phyloP scores from a whole-genome alignment of 2,113 vertebrate genomes.

The Psittacara wagleri region DNA sequence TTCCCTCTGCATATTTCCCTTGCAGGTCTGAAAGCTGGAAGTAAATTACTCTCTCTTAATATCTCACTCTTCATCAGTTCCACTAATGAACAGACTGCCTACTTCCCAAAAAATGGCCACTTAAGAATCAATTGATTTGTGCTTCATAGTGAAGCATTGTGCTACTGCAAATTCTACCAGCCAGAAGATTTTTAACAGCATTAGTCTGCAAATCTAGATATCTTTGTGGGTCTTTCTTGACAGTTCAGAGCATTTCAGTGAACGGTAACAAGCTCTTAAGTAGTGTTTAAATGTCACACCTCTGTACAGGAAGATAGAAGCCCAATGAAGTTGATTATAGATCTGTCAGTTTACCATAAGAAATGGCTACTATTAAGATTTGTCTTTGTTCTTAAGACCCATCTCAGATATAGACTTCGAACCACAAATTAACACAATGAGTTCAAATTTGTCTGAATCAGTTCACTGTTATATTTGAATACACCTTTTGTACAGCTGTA shows the following conservation, averaged over 20 bases:
- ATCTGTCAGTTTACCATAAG: background rate
- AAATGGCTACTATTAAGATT: background rate
- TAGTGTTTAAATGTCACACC: background rate
- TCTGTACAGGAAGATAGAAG: background rate
- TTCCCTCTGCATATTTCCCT: background rate
- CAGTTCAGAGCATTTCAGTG: background rate
- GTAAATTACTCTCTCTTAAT: background rate
- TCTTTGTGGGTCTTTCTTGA: background rate
- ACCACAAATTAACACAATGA: background rate
- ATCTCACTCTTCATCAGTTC: constrained; percentile 6
- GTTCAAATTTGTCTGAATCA: background rate
- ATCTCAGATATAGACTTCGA: background rate
- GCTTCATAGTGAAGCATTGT: background rate
- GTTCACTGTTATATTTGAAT: background rate
- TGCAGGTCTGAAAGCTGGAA: background rate
- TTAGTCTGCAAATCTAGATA: background rate
- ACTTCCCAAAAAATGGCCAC: background rate
- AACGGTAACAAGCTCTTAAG: background rate
- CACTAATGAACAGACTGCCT: constrained; percentile 23
- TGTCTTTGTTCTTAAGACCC: background rate
- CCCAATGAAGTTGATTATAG: background rate
- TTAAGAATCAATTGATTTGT: constrained; percentile 24
- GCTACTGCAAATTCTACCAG: background rate
- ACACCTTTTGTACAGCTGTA: background rate
- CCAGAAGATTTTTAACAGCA: background rate